A percentile compares a stretch with the other conserved stretches of the same genome.
Evolutionary conservation across 2,888 invertebrate genomes (phyloP).

Genomic region (Glaucopsyche alexis): DNA sequence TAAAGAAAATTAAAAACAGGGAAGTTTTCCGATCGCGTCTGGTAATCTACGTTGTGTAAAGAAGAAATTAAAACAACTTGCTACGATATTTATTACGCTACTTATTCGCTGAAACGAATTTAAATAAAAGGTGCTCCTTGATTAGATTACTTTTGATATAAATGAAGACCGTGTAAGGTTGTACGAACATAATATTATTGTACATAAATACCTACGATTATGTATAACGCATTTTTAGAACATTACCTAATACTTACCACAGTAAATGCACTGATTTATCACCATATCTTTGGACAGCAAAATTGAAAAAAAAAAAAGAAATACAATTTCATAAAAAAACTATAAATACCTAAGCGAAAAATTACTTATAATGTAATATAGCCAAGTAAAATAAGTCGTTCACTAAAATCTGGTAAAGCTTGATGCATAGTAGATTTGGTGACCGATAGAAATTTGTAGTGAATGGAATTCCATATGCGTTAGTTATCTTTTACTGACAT

Average conservation of each 20-base stretch:
- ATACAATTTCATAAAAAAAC: not conserved
- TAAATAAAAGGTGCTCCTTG: conserved; percentile 42
- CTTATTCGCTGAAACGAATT: conserved; percentile 65
- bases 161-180: conserved; percentile 28
- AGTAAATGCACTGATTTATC: not conserved
- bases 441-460: conserved; percentile 12
- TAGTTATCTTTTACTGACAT: conserved; percentile 20
- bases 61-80: conserved; percentile 79
- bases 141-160: conserved; percentile 37
- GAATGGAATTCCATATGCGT: conserved; percentile 23
- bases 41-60: conserved; percentile 75
- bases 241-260: not conserved
- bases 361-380: not conserved
- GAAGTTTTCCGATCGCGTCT: conserved; percentile 75
- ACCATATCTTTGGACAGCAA: not conserved
- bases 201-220: not conserved
- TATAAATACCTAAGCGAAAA: not conserved
- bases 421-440: conserved; percentile 13
- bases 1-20: conserved; percentile 79
- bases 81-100: conserved; percentile 77
- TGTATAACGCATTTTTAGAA: not conserved
- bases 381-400: not conserved
- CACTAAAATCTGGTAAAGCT: not conserved
- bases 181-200: not conserved
- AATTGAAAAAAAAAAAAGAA: not conserved